Evolutionary conservation across 1,140 invertebrate genomes (phyloP).

Genomic region (Oncopodura yosiiana): DNA sequence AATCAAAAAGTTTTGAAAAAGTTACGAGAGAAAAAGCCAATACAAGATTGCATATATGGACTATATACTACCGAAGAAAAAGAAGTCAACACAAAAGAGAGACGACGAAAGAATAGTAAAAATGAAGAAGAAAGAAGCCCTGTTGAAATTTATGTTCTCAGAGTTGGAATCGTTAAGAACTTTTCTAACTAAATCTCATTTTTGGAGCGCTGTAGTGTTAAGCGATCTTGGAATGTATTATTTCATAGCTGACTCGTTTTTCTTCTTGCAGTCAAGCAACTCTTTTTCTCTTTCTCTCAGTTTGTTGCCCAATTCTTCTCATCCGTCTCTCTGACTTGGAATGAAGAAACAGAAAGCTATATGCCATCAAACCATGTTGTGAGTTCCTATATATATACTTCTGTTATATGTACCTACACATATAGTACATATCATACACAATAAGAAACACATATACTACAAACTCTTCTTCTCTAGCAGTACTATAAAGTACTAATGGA

Average conservation of each 20-base stretch:
- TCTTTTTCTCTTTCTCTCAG: not conserved
- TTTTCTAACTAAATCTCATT: conserved; percentile 26
- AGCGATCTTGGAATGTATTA: conserved; percentile 22
- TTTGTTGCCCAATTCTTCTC: not conserved
- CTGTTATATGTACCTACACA: too few species aligned
- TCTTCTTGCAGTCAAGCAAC: not conserved
- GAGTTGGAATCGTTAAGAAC: conserved; percentile 23
- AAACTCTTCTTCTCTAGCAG: too few species aligned
- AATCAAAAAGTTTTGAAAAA: too few species aligned
- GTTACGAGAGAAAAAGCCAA: too few species aligned
- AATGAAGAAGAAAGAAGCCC: conserved; percentile 14
- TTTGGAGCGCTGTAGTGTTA: conserved; percentile 17
- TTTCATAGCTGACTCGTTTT: conserved; percentile 12
- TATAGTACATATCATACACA: too few species aligned
- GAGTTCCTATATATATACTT: too few species aligned
- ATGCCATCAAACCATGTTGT: too few species aligned
- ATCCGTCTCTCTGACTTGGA: not conserved
- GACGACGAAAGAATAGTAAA: not conserved
- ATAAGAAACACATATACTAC: too few species aligned
- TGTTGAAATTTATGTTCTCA: conserved; percentile 15
- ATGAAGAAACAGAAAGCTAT: not conserved
- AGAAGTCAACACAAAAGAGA: not conserved
- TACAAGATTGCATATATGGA: not conserved
- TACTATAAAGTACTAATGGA: too few species aligned
- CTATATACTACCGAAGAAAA: not conserved